phyloP scores from a whole-genome alignment of 2,888 invertebrate species.

The Cantharis nigra region DNA sequence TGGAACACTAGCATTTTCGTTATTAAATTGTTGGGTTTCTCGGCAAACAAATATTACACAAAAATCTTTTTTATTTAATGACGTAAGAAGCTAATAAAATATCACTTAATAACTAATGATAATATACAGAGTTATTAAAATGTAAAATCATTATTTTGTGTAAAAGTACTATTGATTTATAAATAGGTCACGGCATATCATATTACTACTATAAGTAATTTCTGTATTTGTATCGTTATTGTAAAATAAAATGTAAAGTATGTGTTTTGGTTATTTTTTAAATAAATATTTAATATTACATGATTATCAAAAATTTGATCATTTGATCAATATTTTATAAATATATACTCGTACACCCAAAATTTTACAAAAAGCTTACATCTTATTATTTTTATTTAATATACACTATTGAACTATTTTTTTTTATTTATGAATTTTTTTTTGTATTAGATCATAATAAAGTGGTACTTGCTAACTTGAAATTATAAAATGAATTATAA shows the following conservation, averaged over 20 bases:
- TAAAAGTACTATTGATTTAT: not conserved
- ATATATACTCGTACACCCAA: no score
- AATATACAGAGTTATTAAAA: not conserved
- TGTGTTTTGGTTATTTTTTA: not conserved
- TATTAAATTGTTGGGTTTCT: not conserved
- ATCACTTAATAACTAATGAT: not conserved
- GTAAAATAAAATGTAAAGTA: not conserved
- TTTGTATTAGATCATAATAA: no score
- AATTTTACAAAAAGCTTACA: not conserved
- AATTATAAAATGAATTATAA: no score
- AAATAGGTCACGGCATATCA: not conserved
- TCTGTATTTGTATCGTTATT: not conserved
- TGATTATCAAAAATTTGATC: not conserved
- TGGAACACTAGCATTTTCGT: not conserved
- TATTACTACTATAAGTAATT: not conserved
- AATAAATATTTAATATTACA: not conserved
- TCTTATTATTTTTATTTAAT: no score
- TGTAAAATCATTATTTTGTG: not conserved
- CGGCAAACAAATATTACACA: not conserved
- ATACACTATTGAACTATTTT: no score
- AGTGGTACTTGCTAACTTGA: no score
- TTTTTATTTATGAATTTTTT: no score
- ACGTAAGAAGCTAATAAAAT: not conserved
- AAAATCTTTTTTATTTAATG: not conserved
- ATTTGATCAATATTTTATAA: not conserved